phyloP scores from a whole-genome alignment of 2,888 invertebrate species.

The Apodemia mormo region DNA sequence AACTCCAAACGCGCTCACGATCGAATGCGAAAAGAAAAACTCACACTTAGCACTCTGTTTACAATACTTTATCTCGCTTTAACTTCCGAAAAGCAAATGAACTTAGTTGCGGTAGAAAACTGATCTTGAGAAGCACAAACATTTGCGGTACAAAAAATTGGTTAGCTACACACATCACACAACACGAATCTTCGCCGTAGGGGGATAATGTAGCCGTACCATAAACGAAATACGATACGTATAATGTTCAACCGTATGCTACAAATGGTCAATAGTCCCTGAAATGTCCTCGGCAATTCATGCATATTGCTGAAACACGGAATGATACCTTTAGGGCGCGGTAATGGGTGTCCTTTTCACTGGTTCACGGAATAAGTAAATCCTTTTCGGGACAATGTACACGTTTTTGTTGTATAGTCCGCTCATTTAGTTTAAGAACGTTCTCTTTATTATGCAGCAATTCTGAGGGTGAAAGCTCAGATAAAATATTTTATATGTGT shows the following conservation, averaged over 20 bases:
- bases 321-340: neutral
- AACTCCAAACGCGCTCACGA: no score
- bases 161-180: no score
- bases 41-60: no score
- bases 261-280: neutral
- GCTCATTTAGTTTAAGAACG: conserved; percentile 3
- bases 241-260: neutral
- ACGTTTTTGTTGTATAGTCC: conserved; percentile 3
- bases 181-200: no score
- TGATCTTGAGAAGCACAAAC: no score
- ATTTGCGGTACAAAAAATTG: no score
- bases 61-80: no score
- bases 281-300: neutral
- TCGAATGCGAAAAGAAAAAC: no score
- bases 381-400: conserved; percentile 4
- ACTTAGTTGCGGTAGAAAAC: no score
- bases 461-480: neutral
- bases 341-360: conserved; percentile 1
- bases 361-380: conserved; percentile 4
- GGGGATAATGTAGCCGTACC: no score
- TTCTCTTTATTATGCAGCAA: neutral
- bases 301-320: neutral
- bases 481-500: neutral
- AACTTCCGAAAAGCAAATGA: no score
- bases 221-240: no score